Evolutionary conservation across 1,140 invertebrate genomes (phyloP), one percentile per base, ranked within the genome.

Genomic region (Dendrolimus kikuchii): DNA sequence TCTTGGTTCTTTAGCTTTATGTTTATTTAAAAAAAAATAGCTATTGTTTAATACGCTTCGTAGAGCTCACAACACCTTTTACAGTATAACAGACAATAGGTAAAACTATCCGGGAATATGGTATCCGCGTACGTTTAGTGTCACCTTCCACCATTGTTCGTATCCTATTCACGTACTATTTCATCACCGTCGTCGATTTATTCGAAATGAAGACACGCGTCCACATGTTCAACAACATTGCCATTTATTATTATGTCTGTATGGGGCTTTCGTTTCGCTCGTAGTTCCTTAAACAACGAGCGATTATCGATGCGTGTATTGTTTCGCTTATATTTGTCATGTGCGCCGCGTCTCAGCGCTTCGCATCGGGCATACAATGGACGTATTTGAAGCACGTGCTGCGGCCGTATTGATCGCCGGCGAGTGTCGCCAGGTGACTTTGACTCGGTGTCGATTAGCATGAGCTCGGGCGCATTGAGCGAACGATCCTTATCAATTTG

Each of bases 341-440:
- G 77, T 79, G 71, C 66, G 66, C 63, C 74, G 64, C 74, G 76
- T 83, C 64, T 45, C 64, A 52, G 53, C 59, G 55, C 62, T 61
- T 66, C 71, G 68, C 74, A 74, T 74, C 76, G 68, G 55, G 76
- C 73, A 80, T 77, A 82, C 77, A 82, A 82, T 82, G 67, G 76
- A 57, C 66, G 66, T 66, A 64, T 57, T 58, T 64, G 59, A 60
- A 74, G 76, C 79, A 81, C 79, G 81, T 78, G 81, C 81, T 80
- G 68, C 71, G 70, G 67, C 54, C 55, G 64, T 64, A 76, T 79
- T 73, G 76, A 77, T 78, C 68, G 60, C 49, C 46, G 63, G 60
- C 55, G 64, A 59, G 60, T 64, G 64, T 68, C 72, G 64, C 64
- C 70, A 68, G 74, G 74, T 77, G 72, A 75, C 71, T 67, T 70